Evolutionary conservation across 2,888 invertebrate species (phyloP).

Genomic region (Thecophora atra): DNA sequence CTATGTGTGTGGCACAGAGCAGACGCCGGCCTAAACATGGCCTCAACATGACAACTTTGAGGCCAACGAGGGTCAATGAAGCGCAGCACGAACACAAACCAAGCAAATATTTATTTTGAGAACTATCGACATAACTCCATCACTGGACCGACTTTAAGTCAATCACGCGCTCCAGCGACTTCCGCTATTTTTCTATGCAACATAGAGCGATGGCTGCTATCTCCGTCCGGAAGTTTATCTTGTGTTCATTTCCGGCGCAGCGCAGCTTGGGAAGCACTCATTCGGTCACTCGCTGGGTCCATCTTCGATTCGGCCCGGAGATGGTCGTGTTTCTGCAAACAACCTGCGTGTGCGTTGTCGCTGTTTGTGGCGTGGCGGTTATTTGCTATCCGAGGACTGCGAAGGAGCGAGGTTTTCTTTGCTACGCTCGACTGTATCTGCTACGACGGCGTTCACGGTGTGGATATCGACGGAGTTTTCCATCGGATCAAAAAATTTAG

Average conservation of each 20-base stretch:
- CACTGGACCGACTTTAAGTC: too few relatives aligned
- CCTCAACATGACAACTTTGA: too few relatives aligned
- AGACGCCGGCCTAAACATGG: too few relatives aligned
- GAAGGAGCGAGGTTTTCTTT: too few relatives aligned
- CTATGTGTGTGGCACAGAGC: background rate
- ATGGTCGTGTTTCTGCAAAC: background rate
- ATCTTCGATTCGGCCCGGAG: background rate
- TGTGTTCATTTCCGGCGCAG: constrained; percentile 25
- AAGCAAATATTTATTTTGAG: too few relatives aligned
- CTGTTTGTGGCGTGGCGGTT: background rate
- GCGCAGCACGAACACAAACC: too few relatives aligned
- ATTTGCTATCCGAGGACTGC: too few relatives aligned
- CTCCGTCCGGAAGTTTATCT: constrained; percentile 22
- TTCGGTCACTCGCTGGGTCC: constrained; percentile 17
- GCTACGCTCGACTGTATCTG: too few relatives aligned
- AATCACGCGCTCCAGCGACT: constrained; percentile 1
- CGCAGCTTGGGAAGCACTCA: constrained; percentile 6
- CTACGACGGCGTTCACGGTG: too few relatives aligned
- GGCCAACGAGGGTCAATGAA: too few relatives aligned
- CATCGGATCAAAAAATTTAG: background rate
- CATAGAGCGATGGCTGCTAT: constrained; percentile 9
- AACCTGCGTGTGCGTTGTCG: background rate
- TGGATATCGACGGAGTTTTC: background rate
- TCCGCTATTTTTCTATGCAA: constrained; percentile 7
- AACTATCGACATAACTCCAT: too few relatives aligned